phyloP scores from a whole-genome alignment of 2,888 invertebrate genomes.

The Rhagium mordax region DNA sequence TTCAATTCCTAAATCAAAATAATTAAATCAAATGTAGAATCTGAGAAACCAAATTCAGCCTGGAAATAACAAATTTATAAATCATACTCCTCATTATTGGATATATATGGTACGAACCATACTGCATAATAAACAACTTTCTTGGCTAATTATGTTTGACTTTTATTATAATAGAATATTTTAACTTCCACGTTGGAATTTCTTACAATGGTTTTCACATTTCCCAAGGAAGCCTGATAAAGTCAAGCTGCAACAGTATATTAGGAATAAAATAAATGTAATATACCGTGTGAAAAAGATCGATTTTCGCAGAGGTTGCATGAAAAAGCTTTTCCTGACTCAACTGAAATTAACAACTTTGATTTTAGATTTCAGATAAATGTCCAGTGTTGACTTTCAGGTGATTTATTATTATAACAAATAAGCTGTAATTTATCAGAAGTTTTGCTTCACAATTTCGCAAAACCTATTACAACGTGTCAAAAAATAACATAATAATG shows the following conservation, averaged over 20 bases:
- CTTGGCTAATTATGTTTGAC: slow-evolving; percentile 19
- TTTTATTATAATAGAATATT: slow-evolving; percentile 22
- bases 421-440: slow-evolving; percentile 23
- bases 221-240: slow-evolving; percentile 7
- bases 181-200: slow-evolving; percentile 9
- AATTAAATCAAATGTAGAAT: too few species aligned
- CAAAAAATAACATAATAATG: not conserved
- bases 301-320: slow-evolving; percentile 54
- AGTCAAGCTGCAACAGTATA: not conserved
- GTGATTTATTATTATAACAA: slow-evolving; percentile 58
- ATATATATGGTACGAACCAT: not conserved
- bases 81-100: not conserved
- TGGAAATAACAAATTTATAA: too few species aligned
- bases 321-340: slow-evolving; percentile 54
- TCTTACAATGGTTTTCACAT: slow-evolving; percentile 12
- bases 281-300: slow-evolving; percentile 41
- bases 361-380: slow-evolving; percentile 59
- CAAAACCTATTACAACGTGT: not conserved
- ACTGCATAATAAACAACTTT: slow-evolving; percentile 5
- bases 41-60: too few species aligned
- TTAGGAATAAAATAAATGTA: slow-evolving; percentile 6
- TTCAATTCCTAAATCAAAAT: too few species aligned
- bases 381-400: slow-evolving; percentile 58
- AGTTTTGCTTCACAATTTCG: not conserved
- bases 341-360: slow-evolving; percentile 60